These are phyloP conservation scores for Erebia aethiops DNA, from an alignment of 2,888 invertebrate genomes.

Conservation along the genomic window DNA sequence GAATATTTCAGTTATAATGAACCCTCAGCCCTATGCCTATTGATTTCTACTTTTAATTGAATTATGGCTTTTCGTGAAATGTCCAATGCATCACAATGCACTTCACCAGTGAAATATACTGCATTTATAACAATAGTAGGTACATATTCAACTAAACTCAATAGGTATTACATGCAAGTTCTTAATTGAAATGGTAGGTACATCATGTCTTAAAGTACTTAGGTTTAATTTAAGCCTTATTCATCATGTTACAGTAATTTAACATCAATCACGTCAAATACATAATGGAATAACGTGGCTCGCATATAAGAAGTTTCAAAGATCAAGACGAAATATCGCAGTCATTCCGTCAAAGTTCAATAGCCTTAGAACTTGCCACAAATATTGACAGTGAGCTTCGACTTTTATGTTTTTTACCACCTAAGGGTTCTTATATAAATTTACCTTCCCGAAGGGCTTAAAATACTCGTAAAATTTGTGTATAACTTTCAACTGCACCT, in stretches of 20 bases:
- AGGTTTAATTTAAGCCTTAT: neutral
- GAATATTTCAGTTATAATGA: too few species aligned
- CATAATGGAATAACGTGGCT: slow-evolving; percentile 1
- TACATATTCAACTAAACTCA: too few species aligned
- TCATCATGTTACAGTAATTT: neutral
- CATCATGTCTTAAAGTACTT: neutral
- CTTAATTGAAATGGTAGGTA: neutral
- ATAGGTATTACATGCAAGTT: neutral
- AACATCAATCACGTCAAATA: neutral
- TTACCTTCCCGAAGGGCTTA: slow-evolving; percentile 15
- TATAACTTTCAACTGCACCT: neutral
- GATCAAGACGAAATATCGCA: slow-evolving; percentile 24
- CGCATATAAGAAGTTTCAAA: slow-evolving; percentile 11
- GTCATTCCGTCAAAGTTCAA: slow-evolving; percentile 53
- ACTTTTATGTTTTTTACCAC: slow-evolving; percentile 54
- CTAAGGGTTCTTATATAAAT: neutral
- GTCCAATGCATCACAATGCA: too few species aligned
- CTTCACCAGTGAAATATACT: too few species aligned
- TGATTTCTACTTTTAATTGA: too few species aligned
- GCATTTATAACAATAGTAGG: too few species aligned
- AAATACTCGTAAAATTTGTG: slow-evolving; percentile 11
- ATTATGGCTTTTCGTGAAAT: too few species aligned
- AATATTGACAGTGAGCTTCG: slow-evolving; percentile 62
- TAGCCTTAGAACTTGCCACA: slow-evolving; percentile 52
- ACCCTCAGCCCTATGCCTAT: too few species aligned